Conservation (phyloP, 2,113 vertebrate genomes). For the Fulmarus glacialis region DNA sequence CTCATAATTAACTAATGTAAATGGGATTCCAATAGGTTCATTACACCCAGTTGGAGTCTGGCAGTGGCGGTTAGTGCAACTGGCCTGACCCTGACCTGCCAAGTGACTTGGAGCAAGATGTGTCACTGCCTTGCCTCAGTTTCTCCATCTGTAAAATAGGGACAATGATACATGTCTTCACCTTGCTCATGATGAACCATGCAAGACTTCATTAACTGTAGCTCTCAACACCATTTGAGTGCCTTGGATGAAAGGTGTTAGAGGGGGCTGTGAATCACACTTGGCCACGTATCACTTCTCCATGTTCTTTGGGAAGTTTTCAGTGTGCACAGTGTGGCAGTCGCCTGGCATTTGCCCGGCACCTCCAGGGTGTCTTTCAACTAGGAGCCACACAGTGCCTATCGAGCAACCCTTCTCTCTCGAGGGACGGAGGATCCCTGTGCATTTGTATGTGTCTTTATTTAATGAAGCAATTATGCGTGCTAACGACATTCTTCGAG, state of each 20-base stretch:
- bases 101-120: not conserved
- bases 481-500: slow-evolving; percentile 75
- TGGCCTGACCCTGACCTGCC: not conserved
- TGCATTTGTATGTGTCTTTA: slow-evolving; percentile 5
- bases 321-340: not conserved
- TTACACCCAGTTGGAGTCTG: not conserved
- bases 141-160: not conserved
- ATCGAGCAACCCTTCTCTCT: slow-evolving; percentile 14
- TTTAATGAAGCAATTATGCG: slow-evolving; percentile 71
- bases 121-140: not conserved
- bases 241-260: not conserved
- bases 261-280: not conserved
- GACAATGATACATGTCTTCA: not conserved
- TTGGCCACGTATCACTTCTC: not conserved
- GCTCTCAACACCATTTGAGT: not conserved
- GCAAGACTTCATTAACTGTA: not conserved
- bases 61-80: not conserved
- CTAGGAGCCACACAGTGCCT: not conserved
- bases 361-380: not conserved
- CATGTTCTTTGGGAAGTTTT: not conserved
- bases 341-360: not conserved
- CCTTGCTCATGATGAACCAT: not conserved
- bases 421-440: not conserved
- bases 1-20: slow-evolving; percentile 48
- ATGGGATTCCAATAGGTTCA: slow-evolving; percentile 39